Conservation (phyloP, 30 jellyfish, hydroid and myxozoan genomes). For the Aurelia aurita region DNA sequence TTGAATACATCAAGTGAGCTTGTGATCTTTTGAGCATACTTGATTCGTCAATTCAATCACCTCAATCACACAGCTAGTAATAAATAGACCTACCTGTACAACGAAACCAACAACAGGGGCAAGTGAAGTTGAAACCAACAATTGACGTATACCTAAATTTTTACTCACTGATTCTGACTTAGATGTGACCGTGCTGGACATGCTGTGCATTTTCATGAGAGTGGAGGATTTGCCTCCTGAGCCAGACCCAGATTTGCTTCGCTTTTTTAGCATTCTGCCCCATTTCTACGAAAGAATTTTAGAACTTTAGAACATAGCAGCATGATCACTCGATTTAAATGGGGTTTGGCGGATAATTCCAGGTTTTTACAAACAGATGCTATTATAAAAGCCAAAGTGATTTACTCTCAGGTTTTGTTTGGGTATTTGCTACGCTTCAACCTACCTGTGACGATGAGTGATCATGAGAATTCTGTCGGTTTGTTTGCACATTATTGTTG, state of each 20-base stretch:
- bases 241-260: conserved; percentile 55
- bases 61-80: no score
- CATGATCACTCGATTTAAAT: conserved; percentile 31
- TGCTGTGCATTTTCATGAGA: conserved; percentile 74
- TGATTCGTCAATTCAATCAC: no score
- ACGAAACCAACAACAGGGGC: not conserved
- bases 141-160: not conserved
- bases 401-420: conserved; percentile 36
- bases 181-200: conserved; percentile 74
- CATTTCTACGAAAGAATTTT: conserved; percentile 62
- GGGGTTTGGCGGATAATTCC: conserved; percentile 57
- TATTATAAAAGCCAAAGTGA: conserved; percentile 36
- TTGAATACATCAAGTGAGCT: not conserved
- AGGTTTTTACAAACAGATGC: conserved; percentile 53
- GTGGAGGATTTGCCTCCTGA: conserved; percentile 56
- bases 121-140: not conserved
- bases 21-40: no score
- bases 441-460: conserved; percentile 70
- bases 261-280: conserved; percentile 75
- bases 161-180: conserved; percentile 70
- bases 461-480: conserved; percentile 54
- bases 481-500: conserved; percentile 51
- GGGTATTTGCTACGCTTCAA: conserved; percentile 44
- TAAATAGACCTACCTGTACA: conserved; percentile 44
- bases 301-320: conserved; percentile 3